Conservation (phyloP, 1,140 invertebrate species). For the Tetramorium alpestre region DNA sequence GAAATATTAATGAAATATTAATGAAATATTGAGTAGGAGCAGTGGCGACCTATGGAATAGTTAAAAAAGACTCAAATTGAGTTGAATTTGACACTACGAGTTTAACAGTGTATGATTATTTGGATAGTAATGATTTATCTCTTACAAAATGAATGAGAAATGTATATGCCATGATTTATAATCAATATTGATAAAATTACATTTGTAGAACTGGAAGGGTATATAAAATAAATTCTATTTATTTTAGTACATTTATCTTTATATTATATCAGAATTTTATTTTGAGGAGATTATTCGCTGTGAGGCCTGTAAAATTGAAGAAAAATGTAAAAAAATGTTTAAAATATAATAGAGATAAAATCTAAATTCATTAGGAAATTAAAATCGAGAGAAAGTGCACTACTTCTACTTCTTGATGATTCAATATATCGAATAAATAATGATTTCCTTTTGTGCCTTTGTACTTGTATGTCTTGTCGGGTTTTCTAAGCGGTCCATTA, state of each 20-base stretch:
- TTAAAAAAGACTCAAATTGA: too few species aligned
- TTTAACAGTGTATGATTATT: not conserved
- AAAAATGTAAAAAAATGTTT: not conserved
- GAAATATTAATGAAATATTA: too few species aligned
- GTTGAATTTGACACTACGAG: too few species aligned
- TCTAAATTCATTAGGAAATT: not conserved
- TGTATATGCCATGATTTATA: not conserved
- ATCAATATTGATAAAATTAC: not conserved
- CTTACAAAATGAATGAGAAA: not conserved
- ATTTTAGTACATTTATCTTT: not conserved
- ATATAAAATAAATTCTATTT: not conserved
- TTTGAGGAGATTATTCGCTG: not conserved
- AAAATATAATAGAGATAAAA: not conserved
- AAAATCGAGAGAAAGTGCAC: not conserved
- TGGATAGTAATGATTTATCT: too few species aligned
- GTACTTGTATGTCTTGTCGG: not conserved
- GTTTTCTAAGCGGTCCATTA: constrained; percentile 42
- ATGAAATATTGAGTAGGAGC: too few species aligned
- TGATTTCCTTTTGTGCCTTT: constrained; percentile 11
- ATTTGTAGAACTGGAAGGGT: too few species aligned
- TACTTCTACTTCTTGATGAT: not conserved
- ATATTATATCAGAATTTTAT: not conserved
- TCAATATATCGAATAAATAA: constrained; percentile 50
- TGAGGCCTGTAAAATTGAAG: not conserved
- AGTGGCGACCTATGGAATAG: too few species aligned